Evolutionary conservation across 2,113 vertebrate genomes (phyloP), one percentile per base, ranked within the genome.

Genomic region (Oenanthe melanoleuca): DNA sequence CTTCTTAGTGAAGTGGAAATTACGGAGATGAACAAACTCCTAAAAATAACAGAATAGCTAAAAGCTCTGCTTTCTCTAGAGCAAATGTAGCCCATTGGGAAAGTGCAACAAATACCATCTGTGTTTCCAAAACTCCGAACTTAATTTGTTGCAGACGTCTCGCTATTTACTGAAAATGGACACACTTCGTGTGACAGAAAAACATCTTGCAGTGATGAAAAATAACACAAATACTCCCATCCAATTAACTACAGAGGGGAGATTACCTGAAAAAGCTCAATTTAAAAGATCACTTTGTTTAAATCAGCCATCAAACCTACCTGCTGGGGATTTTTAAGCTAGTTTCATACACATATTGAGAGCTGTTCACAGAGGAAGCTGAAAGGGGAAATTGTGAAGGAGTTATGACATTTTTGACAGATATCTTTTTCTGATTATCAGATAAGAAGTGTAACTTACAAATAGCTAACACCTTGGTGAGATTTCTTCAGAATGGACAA

Each of bases 51-150:
- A 79, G 70, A 87, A 88, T 34, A 77, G 64, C 64, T 84, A 63
- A 85, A 91, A 73, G 40, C 56, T 70, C 65, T 18, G 37, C 52
- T 88, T 80, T 90, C 59, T 71, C 63, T 81, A 44, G 38, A 67
- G 77, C 42, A 82, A 95, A 93, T 19, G 49, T 23, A 83, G 91
- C 82, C 91, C 73, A 91, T 95, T 75, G 79, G 87, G 84, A 74
- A 92, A 83, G 70, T 40, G 70, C 82, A 93, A 96, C 77, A 94
- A 96, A 93, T 83, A 82, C 96, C 96, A 97, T 97, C 94, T 96
- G 96, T 93, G 91, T 80, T 97, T 94, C 88, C 12, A 11, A 88
- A 94, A 82, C 63, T 55, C 85, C 14, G 2, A 44, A 82, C 65
- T 86, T 95, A 92, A 96, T 97, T 96, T 94, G 77, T 72, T 72